A percentile compares a stretch with the other conserved stretches of the same genome.
Evolutionary conservation across 2,888 invertebrate genomes (phyloP).

Genomic region (Lepetodrilus schrolli): DNA sequence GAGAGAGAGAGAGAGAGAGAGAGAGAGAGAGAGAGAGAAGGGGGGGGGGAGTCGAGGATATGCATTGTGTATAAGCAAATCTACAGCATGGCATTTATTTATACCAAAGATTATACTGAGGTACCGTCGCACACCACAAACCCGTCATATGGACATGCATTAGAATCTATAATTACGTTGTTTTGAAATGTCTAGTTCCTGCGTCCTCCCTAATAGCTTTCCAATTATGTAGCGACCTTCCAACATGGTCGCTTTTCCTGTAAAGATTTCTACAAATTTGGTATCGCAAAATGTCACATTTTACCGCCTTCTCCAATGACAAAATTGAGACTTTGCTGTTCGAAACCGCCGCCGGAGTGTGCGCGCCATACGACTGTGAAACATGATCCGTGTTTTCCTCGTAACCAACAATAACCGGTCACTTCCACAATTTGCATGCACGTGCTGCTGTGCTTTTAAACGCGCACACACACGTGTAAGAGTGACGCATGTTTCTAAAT

Average conservation of each 20-base stretch:
- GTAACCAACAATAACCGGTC: slow-evolving; percentile 26
- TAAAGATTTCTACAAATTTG: neutral
- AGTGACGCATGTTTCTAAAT: neutral
- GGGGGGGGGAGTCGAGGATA: too few species aligned
- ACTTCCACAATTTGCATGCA: slow-evolving; percentile 7
- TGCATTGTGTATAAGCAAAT: too few species aligned
- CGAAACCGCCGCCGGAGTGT: neutral
- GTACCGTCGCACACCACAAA: too few species aligned
- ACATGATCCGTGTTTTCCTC: slow-evolving; percentile 1
- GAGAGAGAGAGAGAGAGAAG: too few species aligned
- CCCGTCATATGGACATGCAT: too few species aligned
- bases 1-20: too few species aligned
- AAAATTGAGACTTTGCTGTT: neutral
- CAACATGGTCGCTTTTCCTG: neutral
- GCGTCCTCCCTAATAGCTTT: too few species aligned
- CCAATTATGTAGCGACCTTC: neutral
- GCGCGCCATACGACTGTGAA: neutral
- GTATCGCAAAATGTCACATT: neutral
- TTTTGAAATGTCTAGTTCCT: too few species aligned
- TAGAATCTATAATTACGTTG: too few species aligned
- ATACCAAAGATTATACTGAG: too few species aligned
- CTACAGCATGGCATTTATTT: too few species aligned
- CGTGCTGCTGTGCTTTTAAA: slow-evolving; percentile 10
- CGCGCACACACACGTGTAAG: neutral
- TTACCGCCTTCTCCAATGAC: neutral